Evolutionary conservation across 2,113 vertebrate species (phyloP), one percentile per base, ranked within the genome.

Genomic region (Halichoerus grypus): DNA sequence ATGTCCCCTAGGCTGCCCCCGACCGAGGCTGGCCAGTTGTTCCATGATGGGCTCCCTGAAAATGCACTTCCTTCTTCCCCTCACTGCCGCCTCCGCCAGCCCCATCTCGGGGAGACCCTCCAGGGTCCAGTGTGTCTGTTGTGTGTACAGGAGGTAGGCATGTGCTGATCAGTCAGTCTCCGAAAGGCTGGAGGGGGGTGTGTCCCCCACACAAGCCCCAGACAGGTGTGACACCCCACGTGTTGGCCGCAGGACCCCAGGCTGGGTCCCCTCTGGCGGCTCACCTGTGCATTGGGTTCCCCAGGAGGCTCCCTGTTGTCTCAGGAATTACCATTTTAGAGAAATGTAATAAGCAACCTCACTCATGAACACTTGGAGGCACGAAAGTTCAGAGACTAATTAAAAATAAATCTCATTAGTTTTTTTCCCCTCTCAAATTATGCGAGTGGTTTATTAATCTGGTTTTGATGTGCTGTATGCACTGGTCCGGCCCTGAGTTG

Each of bases 321-420:
- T 21, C 69, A 16, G 81, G 67, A 82, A 42, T 36, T 77, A 49
- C 81, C 86, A 49, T 3, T 4, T 3, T 33, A 42, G 71, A 84
- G 53, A 94, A 88, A 92, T 26, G 18, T 67, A 79, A 91, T 85
- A 59, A 94, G 46, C 26, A 72, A 11, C 55, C 39, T 91, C 69
- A 80, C 49, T 65, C 2, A 6, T 36, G 65, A 65, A 61, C 81
- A 94, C 57, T 72, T 63, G 21, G 71, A 96, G 81, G 84, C 81
- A 69, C 42, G 24, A 59, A 96, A 97, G 95, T 96, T 95, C 95
- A 92, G 80, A 71, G 77, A 72, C 90, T 96, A 94, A 97, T 95
- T 97, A 94, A 95, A 97, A 94, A 92, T 89, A 88, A 95, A 94
- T 92, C 94, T 80, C 55, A 72, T 96, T 94, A 67, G 88, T 36